These are phyloP conservation scores for Mycteria americana DNA, from an alignment of 2,797 vertebrate species.

Conservation along the genomic window DNA sequence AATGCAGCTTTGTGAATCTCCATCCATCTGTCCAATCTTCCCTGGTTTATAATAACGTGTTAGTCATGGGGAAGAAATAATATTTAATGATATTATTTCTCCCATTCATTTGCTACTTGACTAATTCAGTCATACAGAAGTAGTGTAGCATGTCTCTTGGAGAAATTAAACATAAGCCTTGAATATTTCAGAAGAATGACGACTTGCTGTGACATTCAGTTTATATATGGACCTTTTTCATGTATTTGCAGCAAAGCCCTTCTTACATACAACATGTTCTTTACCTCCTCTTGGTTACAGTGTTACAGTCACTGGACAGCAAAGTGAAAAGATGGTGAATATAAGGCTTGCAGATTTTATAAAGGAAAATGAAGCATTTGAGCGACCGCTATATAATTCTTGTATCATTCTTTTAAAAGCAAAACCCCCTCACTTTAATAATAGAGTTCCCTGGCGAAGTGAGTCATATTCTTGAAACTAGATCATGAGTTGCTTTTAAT, in stretches of 20 bases:
- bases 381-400: neutral
- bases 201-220: neutral
- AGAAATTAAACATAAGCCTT: neutral
- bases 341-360: neutral
- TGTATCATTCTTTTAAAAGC: neutral
- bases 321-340: neutral
- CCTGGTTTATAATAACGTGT: neutral
- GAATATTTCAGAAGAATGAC: neutral
- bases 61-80: neutral
- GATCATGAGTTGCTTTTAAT: neutral
- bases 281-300: neutral
- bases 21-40: neutral
- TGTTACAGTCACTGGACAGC: neutral
- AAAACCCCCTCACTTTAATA: neutral
- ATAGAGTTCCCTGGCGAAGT: neutral
- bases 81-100: neutral
- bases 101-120: neutral
- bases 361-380: neutral
- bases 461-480: neutral
- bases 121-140: neutral
- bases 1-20: neutral
- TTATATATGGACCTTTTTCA: neutral
- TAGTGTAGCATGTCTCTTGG: neutral
- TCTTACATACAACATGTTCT: neutral
- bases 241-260: neutral